phyloP scores from a whole-genome alignment of 2,113 vertebrate genomes.

The Marmota flaviventris region DNA sequence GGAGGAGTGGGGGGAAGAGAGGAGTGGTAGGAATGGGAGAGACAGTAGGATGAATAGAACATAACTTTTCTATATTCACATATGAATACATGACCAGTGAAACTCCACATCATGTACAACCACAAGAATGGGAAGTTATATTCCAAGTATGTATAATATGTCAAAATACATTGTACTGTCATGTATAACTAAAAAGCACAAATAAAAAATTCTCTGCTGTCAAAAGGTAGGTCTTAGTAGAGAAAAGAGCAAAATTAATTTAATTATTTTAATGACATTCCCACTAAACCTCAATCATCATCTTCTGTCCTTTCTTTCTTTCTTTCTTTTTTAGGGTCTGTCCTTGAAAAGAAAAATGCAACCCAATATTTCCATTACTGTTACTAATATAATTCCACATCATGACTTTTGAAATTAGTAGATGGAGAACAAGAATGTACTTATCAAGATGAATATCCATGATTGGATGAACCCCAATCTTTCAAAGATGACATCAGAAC shows the following conservation, averaged over 20 bases:
- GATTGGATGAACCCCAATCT: neutral
- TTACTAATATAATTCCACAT: neutral
- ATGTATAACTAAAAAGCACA: too few species aligned
- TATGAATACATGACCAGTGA: too few species aligned
- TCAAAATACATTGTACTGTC: too few species aligned
- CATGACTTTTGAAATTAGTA: neutral
- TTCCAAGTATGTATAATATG: too few species aligned
- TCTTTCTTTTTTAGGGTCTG: neutral
- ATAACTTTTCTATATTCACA: too few species aligned
- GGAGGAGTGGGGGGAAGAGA: too few species aligned
- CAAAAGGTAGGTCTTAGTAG: neutral
- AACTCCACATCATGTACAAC: too few species aligned
- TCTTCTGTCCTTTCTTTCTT: neutral
- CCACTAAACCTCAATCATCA: constrained; percentile 13
- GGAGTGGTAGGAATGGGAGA: too few species aligned
- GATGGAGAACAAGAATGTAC: neutral
- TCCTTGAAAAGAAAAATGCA: constrained; percentile 9
- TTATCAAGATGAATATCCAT: neutral
- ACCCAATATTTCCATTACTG: neutral
- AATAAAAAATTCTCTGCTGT: neutral
- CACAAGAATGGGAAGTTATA: too few species aligned
- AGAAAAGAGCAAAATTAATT: neutral
- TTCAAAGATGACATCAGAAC: neutral
- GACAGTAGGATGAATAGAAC: too few species aligned
- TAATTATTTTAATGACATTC: neutral